phyloP scores from a whole-genome alignment of 1,140 invertebrate genomes.

The Psix sp. region DNA sequence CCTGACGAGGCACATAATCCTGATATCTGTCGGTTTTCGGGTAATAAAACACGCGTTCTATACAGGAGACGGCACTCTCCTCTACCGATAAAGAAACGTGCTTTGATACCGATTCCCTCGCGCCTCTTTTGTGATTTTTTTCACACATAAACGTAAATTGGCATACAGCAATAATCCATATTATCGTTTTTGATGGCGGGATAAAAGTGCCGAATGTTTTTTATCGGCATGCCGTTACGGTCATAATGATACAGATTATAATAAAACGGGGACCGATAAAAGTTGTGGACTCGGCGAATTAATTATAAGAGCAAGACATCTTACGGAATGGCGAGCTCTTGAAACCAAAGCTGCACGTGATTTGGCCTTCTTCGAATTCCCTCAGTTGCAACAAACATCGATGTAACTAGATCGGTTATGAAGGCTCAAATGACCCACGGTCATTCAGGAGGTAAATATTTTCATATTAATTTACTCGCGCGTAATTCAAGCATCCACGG shows the following conservation, averaged over 20 bases:
- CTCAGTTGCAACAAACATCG: conserved; percentile 51
- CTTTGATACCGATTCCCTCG: conserved; percentile 70
- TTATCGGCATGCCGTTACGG: conserved; percentile 4
- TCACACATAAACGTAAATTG: conserved; percentile 54
- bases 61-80: conserved; percentile 64
- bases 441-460: conserved; percentile 72
- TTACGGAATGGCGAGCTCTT: conserved; percentile 29
- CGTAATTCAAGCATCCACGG: conserved; percentile 69
- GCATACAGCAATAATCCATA: conserved; percentile 49
- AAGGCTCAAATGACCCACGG: conserved; percentile 72
- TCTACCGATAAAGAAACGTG: conserved; percentile 72
- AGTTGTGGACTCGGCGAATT: conserved; percentile 10
- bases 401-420: conserved; percentile 70
- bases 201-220: conserved; percentile 11
- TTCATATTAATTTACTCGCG: conserved; percentile 72
- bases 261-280: conserved; percentile 12
- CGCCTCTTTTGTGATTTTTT: conserved; percentile 39
- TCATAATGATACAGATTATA: conserved; percentile 15
- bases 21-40: conserved; percentile 78
- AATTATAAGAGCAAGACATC: conserved; percentile 22
- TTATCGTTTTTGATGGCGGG: conserved; percentile 29
- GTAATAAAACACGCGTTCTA: conserved; percentile 77
- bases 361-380: conserved; percentile 37
- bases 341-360: conserved; percentile 59
- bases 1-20: conserved; percentile 72